Percentiles rank a stretch among this genome's conserved stretches.
Evolutionary conservation across 2,113 vertebrate genomes (phyloP).

Genomic region (Neodontobutis hainanensis): DNA sequence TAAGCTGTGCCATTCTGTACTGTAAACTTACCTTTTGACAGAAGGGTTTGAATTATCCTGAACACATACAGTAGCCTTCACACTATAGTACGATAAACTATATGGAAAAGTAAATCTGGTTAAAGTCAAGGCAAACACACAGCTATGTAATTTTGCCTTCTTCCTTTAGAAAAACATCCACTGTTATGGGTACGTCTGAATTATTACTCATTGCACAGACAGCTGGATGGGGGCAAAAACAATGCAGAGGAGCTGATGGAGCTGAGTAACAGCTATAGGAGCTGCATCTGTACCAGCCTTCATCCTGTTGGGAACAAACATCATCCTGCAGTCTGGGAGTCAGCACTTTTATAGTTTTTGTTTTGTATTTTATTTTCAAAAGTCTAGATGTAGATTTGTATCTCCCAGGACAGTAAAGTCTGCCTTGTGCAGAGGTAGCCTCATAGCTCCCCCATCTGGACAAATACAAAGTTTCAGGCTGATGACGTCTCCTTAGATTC

Average conservation of each 20-base stretch:
- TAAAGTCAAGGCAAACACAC: constrained; percentile 19
- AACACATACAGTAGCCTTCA: no score
- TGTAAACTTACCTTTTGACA: constrained; percentile 36
- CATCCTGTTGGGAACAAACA: constrained; percentile 40
- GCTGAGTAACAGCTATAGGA: constrained; percentile 5
- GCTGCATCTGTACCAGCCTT: constrained; percentile 19
- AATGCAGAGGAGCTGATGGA: constrained; percentile 11
- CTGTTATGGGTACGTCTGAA: no score
- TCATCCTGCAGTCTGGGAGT: constrained; percentile 40
- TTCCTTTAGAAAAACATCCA: no score
- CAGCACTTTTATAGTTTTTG: constrained; percentile 55
- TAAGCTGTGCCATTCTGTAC: constrained; percentile 46
- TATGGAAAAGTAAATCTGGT: constrained; percentile 41
- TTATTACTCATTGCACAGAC: constrained; percentile 5
- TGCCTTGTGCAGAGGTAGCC: constrained; percentile 34
- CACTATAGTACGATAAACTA: constrained; percentile 16
- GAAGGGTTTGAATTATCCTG: no score
- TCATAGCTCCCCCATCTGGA: constrained; percentile 71
- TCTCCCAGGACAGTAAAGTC: constrained; percentile 46
- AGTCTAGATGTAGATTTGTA: constrained; percentile 49
- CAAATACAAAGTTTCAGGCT: constrained; percentile 12
- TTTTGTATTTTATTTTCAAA: constrained; percentile 58
- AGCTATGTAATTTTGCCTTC: no score
- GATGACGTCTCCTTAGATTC: background rate
- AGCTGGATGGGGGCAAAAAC: constrained; percentile 16